Conservation (phyloP, 2,888 invertebrate genomes). For the Orchesellides sinensis region DNA sequence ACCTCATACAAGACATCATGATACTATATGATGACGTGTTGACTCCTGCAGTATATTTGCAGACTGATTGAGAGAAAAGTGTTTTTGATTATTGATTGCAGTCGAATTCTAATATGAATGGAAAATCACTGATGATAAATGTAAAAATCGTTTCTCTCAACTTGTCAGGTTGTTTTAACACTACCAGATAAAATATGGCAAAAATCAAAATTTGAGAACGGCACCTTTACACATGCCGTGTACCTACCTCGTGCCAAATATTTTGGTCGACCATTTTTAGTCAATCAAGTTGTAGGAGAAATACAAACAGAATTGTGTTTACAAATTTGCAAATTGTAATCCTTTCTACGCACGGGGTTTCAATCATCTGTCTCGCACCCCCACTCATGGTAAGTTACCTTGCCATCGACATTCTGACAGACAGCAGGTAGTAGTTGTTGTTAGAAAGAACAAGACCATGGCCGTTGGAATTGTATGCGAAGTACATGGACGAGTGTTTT, state of each 20-base stretch:
- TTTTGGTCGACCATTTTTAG: background rate
- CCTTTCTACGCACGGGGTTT: constrained; percentile 20
- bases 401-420: constrained; percentile 13
- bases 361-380: constrained; percentile 14
- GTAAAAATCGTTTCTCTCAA: too few relatives aligned
- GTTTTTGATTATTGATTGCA: too few relatives aligned
- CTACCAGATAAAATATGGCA: background rate
- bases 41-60: too few relatives aligned
- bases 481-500: constrained; percentile 41
- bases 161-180: too few relatives aligned
- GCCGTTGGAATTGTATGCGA: constrained; percentile 40
- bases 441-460: constrained; percentile 50
- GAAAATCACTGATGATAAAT: too few relatives aligned
- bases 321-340: background rate
- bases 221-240: constrained; percentile 17
- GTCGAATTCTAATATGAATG: too few relatives aligned
- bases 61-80: too few relatives aligned
- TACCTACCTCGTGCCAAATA: constrained; percentile 43
- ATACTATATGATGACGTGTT: too few relatives aligned
- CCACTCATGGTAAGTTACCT: background rate
- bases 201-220: background rate
- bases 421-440: constrained; percentile 11
- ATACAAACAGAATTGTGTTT: background rate
- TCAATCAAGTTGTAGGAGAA: background rate
- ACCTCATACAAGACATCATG: too few relatives aligned